Evolutionary conservation across 1,140 invertebrate genomes (phyloP).

Genomic region (Orius laevigatus): DNA sequence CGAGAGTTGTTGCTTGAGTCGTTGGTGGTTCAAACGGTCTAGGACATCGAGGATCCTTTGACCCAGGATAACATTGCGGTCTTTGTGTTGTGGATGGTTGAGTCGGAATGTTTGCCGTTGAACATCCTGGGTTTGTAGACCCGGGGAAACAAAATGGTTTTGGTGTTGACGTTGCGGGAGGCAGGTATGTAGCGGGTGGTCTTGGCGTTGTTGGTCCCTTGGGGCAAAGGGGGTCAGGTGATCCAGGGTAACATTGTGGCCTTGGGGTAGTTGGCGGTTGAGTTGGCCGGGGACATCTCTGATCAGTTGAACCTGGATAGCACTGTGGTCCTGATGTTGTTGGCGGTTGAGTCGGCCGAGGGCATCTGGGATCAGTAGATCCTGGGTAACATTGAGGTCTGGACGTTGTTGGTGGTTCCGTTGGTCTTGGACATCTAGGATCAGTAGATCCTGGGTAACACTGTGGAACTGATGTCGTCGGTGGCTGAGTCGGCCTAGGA

Average conservation of each 20-base stretch:
- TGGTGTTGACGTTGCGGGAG: slow-evolving; percentile 11
- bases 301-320: slow-evolving; percentile 28
- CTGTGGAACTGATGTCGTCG: slow-evolving; percentile 18
- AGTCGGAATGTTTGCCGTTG: slow-evolving; percentile 19
- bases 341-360: slow-evolving; percentile 20
- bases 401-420: slow-evolving; percentile 12
- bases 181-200: slow-evolving; percentile 17
- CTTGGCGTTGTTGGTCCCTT: slow-evolving; percentile 16
- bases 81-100: slow-evolving; percentile 1
- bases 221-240: slow-evolving; percentile 26
- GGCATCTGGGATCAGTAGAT: slow-evolving; percentile 25
- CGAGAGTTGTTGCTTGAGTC: slow-evolving; percentile 16
- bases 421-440: slow-evolving; percentile 25
- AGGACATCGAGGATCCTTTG: slow-evolving; percentile 24
- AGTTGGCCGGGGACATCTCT: slow-evolving; percentile 21
- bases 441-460: slow-evolving; percentile 24
- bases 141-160: slow-evolving; percentile 23
- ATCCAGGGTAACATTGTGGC: slow-evolving; percentile 26
- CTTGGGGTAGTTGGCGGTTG: slow-evolving; percentile 22
- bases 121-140: slow-evolving; percentile 25
- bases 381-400: slow-evolving; percentile 20
- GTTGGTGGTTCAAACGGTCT: slow-evolving; percentile 25
- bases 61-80: slow-evolving; percentile 23
- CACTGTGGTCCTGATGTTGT: slow-evolving; percentile 22
- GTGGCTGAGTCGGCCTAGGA: slow-evolving; percentile 20